Base-by-base conservation (phyloP, 2,113 vertebrate species). In the Scytalopus superciliaris region DNA sequence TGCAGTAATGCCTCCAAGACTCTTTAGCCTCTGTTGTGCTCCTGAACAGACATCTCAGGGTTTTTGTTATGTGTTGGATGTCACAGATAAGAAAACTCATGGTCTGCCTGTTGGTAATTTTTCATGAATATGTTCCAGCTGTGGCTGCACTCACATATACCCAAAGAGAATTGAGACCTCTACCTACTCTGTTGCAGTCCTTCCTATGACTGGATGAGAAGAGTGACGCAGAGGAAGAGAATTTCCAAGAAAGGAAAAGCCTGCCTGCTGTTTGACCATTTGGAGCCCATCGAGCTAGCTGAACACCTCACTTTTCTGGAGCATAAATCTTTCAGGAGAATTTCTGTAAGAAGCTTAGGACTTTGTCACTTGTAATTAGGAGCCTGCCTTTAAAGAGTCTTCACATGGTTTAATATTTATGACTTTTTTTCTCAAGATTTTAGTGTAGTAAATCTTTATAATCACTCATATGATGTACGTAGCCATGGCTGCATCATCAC, bases 191-290 rank as follows among this genome's bases (percentile, higher is more conserved):
- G 76, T 97, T 97, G 37, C 85, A 99, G 99, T 90, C 99, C 99
- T 21, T 99, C 99, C 19, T 99, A 99, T 30, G 99, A 99, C 97
- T 99, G 99, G 99, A 99, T 99, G 99, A 98, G 99, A 95, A 98
- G 98, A 97, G 97, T 99, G 95, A 99, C 99, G 30, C 99, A 99
- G 97, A 98, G 99, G 89, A 99, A 99, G 96, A 99, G 98, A 96
- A 98, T 98, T 92, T 98, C 98, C 42, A 99, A 99, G 97, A 99
- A 99, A 96, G 99, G 99, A 70, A 99, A 99, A 95, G 99, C 99
- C 39, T 99, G 99, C 17, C 98, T 99, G 84, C 98, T 99, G 17
- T 99, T 99, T 95, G 99, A 99, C 97, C 99, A 99, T 97, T 98
- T 99, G 98, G 99, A 99, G 96, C 98, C 99, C 62, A 98, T 99